Conservation (phyloP, 53 echinoderm and acorn worm species). For the Arbacia lixula region DNA sequence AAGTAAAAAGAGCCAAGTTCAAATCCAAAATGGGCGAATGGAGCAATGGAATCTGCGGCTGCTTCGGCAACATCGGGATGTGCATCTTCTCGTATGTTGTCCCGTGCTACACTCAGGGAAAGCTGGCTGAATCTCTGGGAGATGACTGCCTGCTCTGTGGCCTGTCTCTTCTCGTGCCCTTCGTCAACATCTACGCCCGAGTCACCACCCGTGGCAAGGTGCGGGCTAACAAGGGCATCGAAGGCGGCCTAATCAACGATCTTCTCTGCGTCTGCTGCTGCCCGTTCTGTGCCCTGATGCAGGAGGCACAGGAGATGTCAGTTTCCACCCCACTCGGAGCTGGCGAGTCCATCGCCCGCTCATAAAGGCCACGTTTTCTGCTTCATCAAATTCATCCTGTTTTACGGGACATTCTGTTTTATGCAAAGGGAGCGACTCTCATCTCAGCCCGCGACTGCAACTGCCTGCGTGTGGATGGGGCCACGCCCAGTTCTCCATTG, state of each 20-base stretch:
- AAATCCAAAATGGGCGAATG: conserved; percentile 89
- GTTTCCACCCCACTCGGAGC: conserved; percentile 93
- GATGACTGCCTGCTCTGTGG: conserved; percentile 98
- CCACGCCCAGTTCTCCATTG: too few relatives aligned
- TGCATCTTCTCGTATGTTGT: conserved; percentile 92
- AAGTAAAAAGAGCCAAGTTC: not conserved
- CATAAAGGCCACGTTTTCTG: conserved; percentile 47
- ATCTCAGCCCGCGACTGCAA: not conserved
- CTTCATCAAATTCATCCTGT: conserved; percentile 26
- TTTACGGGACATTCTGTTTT: conserved; percentile 25
- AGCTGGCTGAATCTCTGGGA: conserved; percentile 93
- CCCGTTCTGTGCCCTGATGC: conserved; percentile 85
- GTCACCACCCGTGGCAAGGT: conserved; percentile 91
- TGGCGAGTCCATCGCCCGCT: conserved; percentile 88
- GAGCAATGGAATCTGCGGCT: conserved; percentile 94
- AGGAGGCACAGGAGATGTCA: conserved; percentile 91
- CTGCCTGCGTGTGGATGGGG: not conserved
- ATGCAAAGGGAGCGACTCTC: conserved; percentile 5
- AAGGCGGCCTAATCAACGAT: conserved; percentile 88
- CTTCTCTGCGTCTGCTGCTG: conserved; percentile 88
- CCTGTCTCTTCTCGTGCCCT: conserved; percentile 79
- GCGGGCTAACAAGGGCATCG: conserved; percentile 94
- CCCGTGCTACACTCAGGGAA: conserved; percentile 98
- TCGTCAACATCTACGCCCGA: conserved; percentile 94
- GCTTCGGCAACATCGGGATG: conserved; percentile 97